Conservation (phyloP, 53 echinoderm and acorn worm genomes). For the Henricia sp. region DNA sequence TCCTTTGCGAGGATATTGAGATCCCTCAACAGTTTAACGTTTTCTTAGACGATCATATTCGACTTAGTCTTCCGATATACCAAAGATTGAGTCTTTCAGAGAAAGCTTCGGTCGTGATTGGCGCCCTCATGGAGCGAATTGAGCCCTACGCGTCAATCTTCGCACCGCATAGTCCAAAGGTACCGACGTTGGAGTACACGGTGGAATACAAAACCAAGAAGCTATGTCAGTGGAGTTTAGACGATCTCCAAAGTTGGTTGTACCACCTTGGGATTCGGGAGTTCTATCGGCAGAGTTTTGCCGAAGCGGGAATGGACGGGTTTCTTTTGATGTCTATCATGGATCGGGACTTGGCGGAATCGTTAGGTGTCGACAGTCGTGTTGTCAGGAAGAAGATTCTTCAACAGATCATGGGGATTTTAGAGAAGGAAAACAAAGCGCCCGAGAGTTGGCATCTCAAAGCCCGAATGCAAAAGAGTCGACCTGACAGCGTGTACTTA, state of each 20-base stretch:
- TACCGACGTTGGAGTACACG: slow-evolving; percentile 65
- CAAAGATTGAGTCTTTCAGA: slow-evolving; percentile 76
- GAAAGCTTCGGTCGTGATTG: slow-evolving; percentile 84
- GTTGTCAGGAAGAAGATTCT: slow-evolving; percentile 93
- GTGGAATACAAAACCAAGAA: slow-evolving; percentile 85
- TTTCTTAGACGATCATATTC: slow-evolving; percentile 68
- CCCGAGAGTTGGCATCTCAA: slow-evolving; percentile 95
- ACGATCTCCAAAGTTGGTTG: slow-evolving; percentile 94
- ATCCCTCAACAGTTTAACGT: slow-evolving; percentile 72
- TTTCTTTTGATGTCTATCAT: slow-evolving; percentile 91
- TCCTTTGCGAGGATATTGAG: slow-evolving; percentile 74
- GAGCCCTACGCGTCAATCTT: slow-evolving; percentile 80
- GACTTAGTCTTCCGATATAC: slow-evolving; percentile 60
- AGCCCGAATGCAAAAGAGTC: slow-evolving; percentile 74
- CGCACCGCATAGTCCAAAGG: slow-evolving; percentile 70
- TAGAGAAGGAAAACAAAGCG: slow-evolving; percentile 89
- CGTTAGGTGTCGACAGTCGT: slow-evolving; percentile 85
- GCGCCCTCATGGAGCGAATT: slow-evolving; percentile 75
- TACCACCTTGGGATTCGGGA: slow-evolving; percentile 86
- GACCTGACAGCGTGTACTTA: slow-evolving; percentile 81
- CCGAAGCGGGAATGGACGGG: slow-evolving; percentile 84
- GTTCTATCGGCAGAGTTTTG: slow-evolving; percentile 92
- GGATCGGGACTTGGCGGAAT: slow-evolving; percentile 82
- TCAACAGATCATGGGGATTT: slow-evolving; percentile 79
- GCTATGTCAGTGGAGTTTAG: slow-evolving; percentile 80